phyloP scores from a whole-genome alignment of 2,888 invertebrate genomes.

The Leucophenga maculata region DNA sequence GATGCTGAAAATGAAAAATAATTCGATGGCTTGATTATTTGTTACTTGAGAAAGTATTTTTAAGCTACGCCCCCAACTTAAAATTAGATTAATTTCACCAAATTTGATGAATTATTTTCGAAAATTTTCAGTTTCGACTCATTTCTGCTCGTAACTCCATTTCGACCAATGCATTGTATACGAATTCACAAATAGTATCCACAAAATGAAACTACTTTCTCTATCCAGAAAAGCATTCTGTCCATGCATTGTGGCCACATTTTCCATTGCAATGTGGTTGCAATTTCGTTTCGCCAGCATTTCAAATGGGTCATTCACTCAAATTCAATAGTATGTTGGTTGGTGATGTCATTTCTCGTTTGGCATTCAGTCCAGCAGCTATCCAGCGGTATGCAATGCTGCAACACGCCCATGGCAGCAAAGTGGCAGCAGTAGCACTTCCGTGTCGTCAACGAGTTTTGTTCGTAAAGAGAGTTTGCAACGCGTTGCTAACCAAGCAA shows the following conservation, averaged over 20 bases:
- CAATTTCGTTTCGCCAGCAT: slow-evolving; percentile 62
- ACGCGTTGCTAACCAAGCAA: slow-evolving; percentile 61
- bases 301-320: slow-evolving; percentile 28
- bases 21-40: no score
- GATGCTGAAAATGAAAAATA: no score
- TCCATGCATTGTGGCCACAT: slow-evolving; percentile 9
- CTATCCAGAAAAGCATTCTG: no score
- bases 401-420: background rate
- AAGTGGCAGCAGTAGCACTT: background rate
- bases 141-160: no score
- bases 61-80: no score
- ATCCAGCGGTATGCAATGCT: background rate
- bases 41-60: no score
- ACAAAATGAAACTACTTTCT: no score
- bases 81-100: no score
- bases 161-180: no score
- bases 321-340: background rate
- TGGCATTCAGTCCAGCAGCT: background rate
- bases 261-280: slow-evolving; percentile 50
- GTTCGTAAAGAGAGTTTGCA: slow-evolving; percentile 39
- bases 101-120: no score
- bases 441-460: background rate
- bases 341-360: background rate
- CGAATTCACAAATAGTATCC: no score
- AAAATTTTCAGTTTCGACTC: no score